phyloP scores from a whole-genome alignment of 2,113 vertebrate genomes.

The Dicerorhinus sumatrensis region DNA sequence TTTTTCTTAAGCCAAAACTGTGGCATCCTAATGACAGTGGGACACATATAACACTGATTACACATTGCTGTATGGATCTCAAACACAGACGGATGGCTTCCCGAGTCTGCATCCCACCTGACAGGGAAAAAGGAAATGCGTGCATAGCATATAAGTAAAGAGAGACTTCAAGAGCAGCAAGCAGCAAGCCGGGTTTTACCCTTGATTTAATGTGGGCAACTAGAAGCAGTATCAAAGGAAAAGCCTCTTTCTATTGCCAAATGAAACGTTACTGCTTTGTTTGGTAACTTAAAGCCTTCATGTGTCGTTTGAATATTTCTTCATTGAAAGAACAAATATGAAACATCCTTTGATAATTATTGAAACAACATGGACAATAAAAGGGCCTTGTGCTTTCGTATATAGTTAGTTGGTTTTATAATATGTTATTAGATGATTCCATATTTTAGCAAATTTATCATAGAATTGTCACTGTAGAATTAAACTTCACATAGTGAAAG shows the following conservation, averaged over 20 bases:
- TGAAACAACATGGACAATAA: background rate
- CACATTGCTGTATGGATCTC: too few relatives aligned
- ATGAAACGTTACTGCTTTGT: background rate
- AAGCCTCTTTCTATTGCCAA: background rate
- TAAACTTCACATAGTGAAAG: background rate
- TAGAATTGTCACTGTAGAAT: background rate
- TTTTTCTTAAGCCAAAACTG: too few relatives aligned
- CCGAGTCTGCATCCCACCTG: background rate
- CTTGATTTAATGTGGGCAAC: too few relatives aligned
- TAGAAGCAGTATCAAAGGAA: too few relatives aligned
- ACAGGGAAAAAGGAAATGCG: rapidly evolving
- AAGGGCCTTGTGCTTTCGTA: background rate
- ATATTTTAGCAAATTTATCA: background rate
- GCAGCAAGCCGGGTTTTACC: rapidly evolving
- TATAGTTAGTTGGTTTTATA: background rate
- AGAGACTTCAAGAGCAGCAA: rapidly evolving
- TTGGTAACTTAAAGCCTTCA: background rate
- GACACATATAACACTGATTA: too few relatives aligned
- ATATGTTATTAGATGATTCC: background rate
- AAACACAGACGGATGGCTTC: too few relatives aligned
- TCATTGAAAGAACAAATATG: background rate
- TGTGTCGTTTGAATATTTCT: background rate
- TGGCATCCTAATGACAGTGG: too few relatives aligned
- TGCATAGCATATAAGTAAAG: rapidly evolving
- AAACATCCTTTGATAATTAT: background rate